Conservation (phyloP, 2,113 vertebrate genomes). For the Capreolus pygargus region DNA sequence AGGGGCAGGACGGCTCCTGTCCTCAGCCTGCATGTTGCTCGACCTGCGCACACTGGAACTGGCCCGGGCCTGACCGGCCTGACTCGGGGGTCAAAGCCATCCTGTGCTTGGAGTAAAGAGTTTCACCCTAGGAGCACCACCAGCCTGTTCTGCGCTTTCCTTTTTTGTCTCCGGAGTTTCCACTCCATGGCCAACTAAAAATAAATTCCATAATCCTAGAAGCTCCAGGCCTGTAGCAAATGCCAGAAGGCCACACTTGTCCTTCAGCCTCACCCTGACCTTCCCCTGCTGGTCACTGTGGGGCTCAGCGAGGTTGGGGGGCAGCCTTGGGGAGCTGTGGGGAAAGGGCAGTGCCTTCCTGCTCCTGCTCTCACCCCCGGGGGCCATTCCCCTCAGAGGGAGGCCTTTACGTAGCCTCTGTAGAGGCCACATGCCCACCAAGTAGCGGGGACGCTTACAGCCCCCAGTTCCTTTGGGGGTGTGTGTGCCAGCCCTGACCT, state of each 20-base stretch:
- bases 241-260: background rate
- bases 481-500: background rate
- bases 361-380: background rate
- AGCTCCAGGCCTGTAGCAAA: background rate
- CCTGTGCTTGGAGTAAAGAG: background rate
- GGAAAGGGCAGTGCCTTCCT: background rate
- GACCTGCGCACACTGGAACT: no score
- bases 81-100: accelerated
- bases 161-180: background rate
- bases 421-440: background rate
- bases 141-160: background rate
- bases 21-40: background rate
- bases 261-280: background rate
- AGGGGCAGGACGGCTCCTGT: background rate
- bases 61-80: background rate
- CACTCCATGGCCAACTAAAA: background rate
- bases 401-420: background rate
- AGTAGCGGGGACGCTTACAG: background rate
- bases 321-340: background rate
- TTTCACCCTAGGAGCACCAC: background rate
- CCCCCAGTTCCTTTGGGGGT: background rate
- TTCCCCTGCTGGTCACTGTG: background rate
- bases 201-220: background rate
- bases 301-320: background rate
- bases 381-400: background rate